These are phyloP conservation scores for Ceratina calcarata DNA, from an alignment of 1,140 invertebrate species.

Conservation along the genomic window DNA sequence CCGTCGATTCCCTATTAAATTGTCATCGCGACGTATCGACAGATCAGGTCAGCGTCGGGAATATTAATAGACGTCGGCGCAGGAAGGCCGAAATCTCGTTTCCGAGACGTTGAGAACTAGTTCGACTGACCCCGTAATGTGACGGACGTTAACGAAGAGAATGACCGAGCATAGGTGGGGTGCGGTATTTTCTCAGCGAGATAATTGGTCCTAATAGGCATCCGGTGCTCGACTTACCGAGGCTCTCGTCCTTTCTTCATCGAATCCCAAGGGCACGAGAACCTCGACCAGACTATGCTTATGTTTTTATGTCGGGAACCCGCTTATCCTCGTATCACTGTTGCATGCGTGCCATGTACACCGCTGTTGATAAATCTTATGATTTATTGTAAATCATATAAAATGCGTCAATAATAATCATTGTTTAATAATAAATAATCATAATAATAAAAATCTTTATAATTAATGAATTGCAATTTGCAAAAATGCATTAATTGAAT, in stretches of 20 bases:
- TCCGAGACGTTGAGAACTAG: constrained; percentile 40
- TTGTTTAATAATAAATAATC: too few relatives aligned
- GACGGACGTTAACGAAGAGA: constrained; percentile 29
- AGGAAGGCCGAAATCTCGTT: constrained; percentile 34
- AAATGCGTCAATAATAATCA: too few relatives aligned
- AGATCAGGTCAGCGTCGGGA: constrained; percentile 22
- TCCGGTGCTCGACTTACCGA: constrained; percentile 59
- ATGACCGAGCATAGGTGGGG: constrained; percentile 17
- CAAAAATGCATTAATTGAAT: too few relatives aligned
- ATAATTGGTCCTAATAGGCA: constrained; percentile 69
- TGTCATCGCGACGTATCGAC: constrained; percentile 16
- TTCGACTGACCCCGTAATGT: constrained; percentile 30
- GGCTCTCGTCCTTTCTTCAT: constrained; percentile 52
- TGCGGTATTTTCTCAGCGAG: constrained; percentile 51
- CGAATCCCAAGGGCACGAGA: constrained; percentile 10
- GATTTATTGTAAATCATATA: too few relatives aligned
- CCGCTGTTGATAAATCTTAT: too few relatives aligned
- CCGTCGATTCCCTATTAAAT: constrained; percentile 7
- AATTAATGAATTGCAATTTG: too few relatives aligned
- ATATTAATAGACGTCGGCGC: constrained; percentile 26
- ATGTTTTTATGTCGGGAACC: not conserved
- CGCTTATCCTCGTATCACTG: too few relatives aligned
- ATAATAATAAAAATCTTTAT: too few relatives aligned
- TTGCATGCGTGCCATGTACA: too few relatives aligned
- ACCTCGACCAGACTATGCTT: constrained; percentile 13